Base-by-base conservation (phyloP, 2,797 vertebrate genomes). In the Ctenopoma multispine region DNA sequence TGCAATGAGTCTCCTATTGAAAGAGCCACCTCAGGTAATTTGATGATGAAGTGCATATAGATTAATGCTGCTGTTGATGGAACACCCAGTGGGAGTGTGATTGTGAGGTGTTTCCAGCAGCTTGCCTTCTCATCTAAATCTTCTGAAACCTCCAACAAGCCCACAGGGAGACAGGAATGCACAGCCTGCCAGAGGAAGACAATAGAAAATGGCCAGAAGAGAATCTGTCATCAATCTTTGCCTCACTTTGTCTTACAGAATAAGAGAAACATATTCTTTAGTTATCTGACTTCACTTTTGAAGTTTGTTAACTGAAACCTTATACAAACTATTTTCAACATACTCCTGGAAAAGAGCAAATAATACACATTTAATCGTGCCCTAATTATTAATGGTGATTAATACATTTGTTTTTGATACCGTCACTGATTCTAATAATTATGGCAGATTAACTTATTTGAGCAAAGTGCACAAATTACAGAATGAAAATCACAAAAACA, bases 31-130 rank as follows among this genome's bases (percentile, higher is more conserved):
- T 84, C 69, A 80, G 84, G 87, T 88, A 87, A 73, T 82, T 69
- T 72, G 76, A 80, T 58, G 81, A 84, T 79, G 77, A 83, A 82
- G 75, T 73, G 85, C 84, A 83, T 84, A 87, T 85, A 85, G 85
- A 89, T 83, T 83, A 89, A 81, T 83, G 83, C 77, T 80, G 77
- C 80, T 79, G 84, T 79, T 90, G 89, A 89, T 84, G 80, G 75
- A 85, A 80, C 68, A 67, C 89, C 87, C 89, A 88, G 77, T 82
- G 88, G 89, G 91, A 92, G 89, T 90, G 86, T 57, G 82, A 84
- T 77, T 55, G 75, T 64, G 86, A 90, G 89, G 86, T 90, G 87
- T 85, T 90, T 88, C 85, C 89, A 92, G 79, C 77, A 84, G 75
- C 80, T 76, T 79, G 80, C 57, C 69, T 79, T 88, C 90, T 86